Conservation (phyloP, 2,888 invertebrate genomes). For the Heterodera filipjevi region DNA sequence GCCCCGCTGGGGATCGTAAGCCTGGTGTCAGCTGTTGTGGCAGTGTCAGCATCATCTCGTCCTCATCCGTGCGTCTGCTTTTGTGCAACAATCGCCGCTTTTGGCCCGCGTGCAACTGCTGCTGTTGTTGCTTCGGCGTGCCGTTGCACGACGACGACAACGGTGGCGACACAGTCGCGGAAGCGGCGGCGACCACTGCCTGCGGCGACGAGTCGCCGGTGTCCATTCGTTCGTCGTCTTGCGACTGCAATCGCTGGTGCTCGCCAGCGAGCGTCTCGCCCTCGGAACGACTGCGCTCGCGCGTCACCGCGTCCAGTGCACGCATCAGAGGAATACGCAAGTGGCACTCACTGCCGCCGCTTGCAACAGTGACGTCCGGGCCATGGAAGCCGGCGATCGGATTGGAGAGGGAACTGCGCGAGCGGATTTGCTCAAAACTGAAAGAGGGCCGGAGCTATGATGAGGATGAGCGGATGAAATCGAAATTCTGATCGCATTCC, state of each 20-base stretch:
- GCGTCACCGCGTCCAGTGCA: slow-evolving; percentile 32
- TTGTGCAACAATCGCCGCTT: slow-evolving; percentile 28
- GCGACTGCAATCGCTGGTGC: neutral
- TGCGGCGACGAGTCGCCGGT: slow-evolving; percentile 39
- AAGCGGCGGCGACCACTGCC: slow-evolving; percentile 52
- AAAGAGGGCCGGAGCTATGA: too few relatives aligned
- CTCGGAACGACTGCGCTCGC: slow-evolving; percentile 61
- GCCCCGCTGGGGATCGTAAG: neutral
- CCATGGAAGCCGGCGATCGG: slow-evolving; percentile 33
- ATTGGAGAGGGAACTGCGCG: slow-evolving; percentile 54
- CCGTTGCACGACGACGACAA: slow-evolving; percentile 36
- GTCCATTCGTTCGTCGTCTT: slow-evolving; percentile 47
- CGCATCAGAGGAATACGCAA: slow-evolving; percentile 13
- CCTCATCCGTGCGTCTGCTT: slow-evolving; percentile 9
- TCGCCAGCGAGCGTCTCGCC: slow-evolving; percentile 54
- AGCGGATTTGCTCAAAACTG: slow-evolving; percentile 58
- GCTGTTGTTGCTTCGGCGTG: too few relatives aligned
- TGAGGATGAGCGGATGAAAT: too few relatives aligned
- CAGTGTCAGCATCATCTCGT: neutral
- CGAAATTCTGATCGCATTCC: too few relatives aligned
- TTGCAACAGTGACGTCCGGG: neutral
- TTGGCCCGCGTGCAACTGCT: slow-evolving; percentile 21
- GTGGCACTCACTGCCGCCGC: neutral
- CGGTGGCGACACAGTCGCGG: slow-evolving; percentile 2
- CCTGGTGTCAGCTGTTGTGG: neutral